Evolutionary conservation across 2,797 vertebrate genomes (phyloP), one percentile per base, ranked within the genome.

Genomic region (Paramormyrops hopkinsi): DNA sequence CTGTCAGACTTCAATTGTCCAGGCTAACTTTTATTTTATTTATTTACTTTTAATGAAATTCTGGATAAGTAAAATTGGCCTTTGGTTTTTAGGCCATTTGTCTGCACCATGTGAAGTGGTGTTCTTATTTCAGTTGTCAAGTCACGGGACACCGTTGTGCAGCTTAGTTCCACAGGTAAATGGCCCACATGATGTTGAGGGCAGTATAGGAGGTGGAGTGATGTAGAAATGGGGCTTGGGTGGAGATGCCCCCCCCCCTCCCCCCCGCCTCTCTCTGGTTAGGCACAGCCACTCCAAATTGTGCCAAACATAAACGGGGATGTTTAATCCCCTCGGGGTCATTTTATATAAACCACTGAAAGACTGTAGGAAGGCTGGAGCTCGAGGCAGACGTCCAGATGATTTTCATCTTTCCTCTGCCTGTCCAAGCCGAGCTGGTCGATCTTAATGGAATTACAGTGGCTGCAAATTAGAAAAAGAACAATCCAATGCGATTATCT

Each of bases 391-490:
- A 76, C 25, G 33, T 29, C 84, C 84, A 50, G 50, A 51, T 44
- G 29, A 76, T 73, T 86, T 76, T 29, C 48, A 6, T 37, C 33
- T 59, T 46, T 56, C 12, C 14, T 33, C 73, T n/a, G 17, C 46
- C 17, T 86, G 56, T 46, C 56, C 62, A 54, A n/a, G 83, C 25
- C 12, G n/a, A 41, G 84, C 84, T 76, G 84, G 62, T 86, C 56
- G 8, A 85, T 89, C n/a, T 37, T 33, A 89, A 86, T 85, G 44
- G 83, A 86, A 83, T 89, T 89, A 69, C 29, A 87, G 48, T 54
- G 53, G 79, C n/a, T 85, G 54, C 82, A 85, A 62, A 85, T 89
- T 56, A 84, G 82, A 56, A 89, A 84, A 65, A 89, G 44, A 59
- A 86, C 41, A 89, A 89, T 86, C 82, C 44, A 22, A 84, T 69